Evolutionary conservation across 2,888 invertebrate genomes (phyloP).

Genomic region (Ceramica pisi): DNA sequence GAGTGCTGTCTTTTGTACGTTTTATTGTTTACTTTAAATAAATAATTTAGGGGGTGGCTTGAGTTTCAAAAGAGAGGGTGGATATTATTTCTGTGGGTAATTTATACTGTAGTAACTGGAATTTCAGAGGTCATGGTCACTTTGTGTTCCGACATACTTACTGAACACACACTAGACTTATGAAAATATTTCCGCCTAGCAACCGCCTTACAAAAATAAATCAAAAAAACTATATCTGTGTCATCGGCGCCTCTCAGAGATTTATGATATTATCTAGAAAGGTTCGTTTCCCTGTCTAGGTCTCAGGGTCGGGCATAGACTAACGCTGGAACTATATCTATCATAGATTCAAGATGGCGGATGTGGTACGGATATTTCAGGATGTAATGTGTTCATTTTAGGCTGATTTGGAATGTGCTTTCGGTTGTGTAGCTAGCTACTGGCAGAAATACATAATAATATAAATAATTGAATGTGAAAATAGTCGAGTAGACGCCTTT

Average conservation of each 20-base stretch:
- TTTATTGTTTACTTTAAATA: slow-evolving; percentile 30
- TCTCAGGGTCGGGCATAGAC: slow-evolving; percentile 44
- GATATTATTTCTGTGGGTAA: too few species aligned
- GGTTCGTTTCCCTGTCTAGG: slow-evolving; percentile 40
- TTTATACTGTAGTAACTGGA: too few species aligned
- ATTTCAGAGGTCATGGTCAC: too few species aligned
- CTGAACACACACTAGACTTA: not conserved
- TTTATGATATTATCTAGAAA: slow-evolving; percentile 37
- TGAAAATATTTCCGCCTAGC: not conserved
- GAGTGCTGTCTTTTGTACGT: slow-evolving; percentile 13
- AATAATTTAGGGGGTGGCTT: slow-evolving; percentile 11
- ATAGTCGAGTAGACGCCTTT: too few species aligned
- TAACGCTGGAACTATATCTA: slow-evolving; percentile 14
- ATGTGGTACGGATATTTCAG: not conserved
- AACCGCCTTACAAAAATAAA: slow-evolving; percentile 23
- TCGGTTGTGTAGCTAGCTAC: not conserved
- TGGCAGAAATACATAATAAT: too few species aligned
- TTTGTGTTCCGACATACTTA: not conserved
- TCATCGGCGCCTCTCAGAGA: slow-evolving; percentile 38
- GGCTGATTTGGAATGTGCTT: not conserved
- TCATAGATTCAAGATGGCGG: slow-evolving; percentile 26
- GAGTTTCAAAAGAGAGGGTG: not conserved
- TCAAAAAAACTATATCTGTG: slow-evolving; percentile 12
- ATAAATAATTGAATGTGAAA: too few species aligned
- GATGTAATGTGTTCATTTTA: slow-evolving; percentile 6